phyloP scores from a whole-genome alignment of 2,113 vertebrate species.

The Suncus etruscus region DNA sequence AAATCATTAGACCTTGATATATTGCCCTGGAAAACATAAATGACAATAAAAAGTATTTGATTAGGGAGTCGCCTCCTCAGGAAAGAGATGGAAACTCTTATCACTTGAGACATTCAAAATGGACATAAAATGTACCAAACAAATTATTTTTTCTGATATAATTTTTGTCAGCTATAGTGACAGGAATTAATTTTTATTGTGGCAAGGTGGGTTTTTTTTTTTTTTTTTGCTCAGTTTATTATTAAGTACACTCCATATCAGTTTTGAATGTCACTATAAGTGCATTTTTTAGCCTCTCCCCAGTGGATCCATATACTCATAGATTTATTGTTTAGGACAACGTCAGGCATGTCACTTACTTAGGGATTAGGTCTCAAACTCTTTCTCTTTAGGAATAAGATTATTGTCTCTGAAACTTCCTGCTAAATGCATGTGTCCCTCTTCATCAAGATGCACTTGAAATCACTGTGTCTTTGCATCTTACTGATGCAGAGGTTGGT shows the following conservation, averaged over 20 bases:
- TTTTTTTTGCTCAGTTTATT: conserved; percentile 31
- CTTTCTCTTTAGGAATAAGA: conserved; percentile 42
- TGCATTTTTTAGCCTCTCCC: neutral
- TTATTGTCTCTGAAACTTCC: neutral
- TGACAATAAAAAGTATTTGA: conserved; percentile 64
- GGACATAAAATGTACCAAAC: conserved; percentile 56
- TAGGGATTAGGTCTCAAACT: neutral
- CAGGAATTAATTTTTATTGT: conserved; percentile 58
- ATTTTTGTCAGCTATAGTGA: conserved; percentile 6
- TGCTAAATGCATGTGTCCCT: neutral
- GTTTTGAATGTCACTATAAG: conserved; percentile 16
- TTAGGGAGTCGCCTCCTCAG: conserved; percentile 57
- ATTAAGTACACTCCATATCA: conserved; percentile 24
- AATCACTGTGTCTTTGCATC: neutral
- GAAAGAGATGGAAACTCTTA: conserved; percentile 61
- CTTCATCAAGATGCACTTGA: neutral
- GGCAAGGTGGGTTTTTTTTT: conserved; percentile 5
- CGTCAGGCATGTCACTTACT: conserved; percentile 8
- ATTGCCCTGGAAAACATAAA: conserved; percentile 64
- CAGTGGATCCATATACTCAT: neutral
- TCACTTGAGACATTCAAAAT: conserved; percentile 55
- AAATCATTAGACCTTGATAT: conserved; percentile 64
- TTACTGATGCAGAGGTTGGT: neutral
- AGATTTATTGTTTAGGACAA: conserved; percentile 41
- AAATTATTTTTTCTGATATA: conserved; percentile 58